Evolutionary conservation across 2,797 vertebrate genomes (phyloP), one percentile per base, ranked within the genome.

Genomic region (Perodicticus potto): DNA sequence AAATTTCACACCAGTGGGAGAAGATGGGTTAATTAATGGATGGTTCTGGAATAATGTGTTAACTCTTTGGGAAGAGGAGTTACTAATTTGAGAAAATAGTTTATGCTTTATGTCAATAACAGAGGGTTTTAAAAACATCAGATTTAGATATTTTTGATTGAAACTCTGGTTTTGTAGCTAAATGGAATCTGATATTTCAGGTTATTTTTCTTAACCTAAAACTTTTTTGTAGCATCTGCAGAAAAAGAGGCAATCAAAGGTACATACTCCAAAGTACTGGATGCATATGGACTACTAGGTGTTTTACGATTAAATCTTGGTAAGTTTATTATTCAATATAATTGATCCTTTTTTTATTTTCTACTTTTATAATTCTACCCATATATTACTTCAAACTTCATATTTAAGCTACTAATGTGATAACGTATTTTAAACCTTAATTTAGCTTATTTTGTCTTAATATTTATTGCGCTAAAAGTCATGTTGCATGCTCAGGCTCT

Each of bases 211-310:
- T 82, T 78, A 94, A 88, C 49, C 77, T 53, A 49, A 83, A 82
- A 0, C 43, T 97, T 97, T 67, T 96, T 91, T 94, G 22, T 89
- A 99, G 99, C 99, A 91, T 98, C 99, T 81, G 99, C 99, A 89
- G 99, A 99, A 98, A 99, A 99, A 97, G 99, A 99, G 53, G 99
- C 99, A 82, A 99, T 99, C 96, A 99, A 99, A 98, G 98, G 98
- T 87, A 98, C 98, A 2, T 99, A 99, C 93, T 98, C 98, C 95
- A 99, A 99, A 98, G 99, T 99, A 96, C 98, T 99, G 97, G 99
- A 99, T 98, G 99, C 99, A 0, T 99, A 99, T 96, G 99, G 99
- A 76, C 99, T 99, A 92, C 97, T 99, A 92, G 99, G 99, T 10
- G 99, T 99, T 92, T 98, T 99, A 82, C 99, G 99, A 34, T 98